Evolutionary conservation across 2,797 vertebrate species (phyloP), one percentile per base, ranked within the genome.

Genomic region (Onychomys leucogaster): DNA sequence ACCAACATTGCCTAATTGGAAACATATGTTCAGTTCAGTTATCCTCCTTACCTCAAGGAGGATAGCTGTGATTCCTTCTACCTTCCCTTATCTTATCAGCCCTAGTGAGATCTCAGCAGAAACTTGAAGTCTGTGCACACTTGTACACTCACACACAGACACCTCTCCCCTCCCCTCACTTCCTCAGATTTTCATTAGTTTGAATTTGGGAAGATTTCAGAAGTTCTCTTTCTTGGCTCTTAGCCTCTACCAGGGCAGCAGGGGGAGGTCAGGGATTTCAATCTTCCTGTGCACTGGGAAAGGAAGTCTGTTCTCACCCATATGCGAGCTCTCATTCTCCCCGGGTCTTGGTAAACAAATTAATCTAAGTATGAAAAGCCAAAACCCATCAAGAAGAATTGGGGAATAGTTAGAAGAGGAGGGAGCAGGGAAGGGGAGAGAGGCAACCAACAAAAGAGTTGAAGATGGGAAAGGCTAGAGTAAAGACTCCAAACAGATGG

Each of bases 281-380:
- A 41, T 41, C 27, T 71, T 37, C 19, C 25, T 80, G 34, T 65
- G 49, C 17, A 6, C 29, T 34, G 52, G 61, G 75, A 46, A 92
- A 85, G 34, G 87, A 95, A 94, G 23, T n/a, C 23, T 80, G 5
- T 52, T 91, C 63, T 92, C 25, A 69, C 27, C 55, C 75, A 10
- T 34, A 67, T 25, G 55, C 37, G 93, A 91, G 41, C n/a, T 87
- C 65, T 88, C n/a, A 21, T 87, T 83, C 91, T 95, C 71, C 25
- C 52, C 46, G 32, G n/a, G 34, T 10, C 86, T 69, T 6, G 46
- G 17, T 65, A 95, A 95, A 94, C 77, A 94, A 91, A 92, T 88
- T 91, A 93, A 82, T 82, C 93, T 92, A 90, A 96, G 78, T 84
- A 65, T 55, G 84, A 95, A 92, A 93, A 85, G 46, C 76, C 90